Evolutionary conservation across 2,797 vertebrate species (phyloP), one percentile per base, ranked within the genome.

Genomic region (Danio kyathit): DNA sequence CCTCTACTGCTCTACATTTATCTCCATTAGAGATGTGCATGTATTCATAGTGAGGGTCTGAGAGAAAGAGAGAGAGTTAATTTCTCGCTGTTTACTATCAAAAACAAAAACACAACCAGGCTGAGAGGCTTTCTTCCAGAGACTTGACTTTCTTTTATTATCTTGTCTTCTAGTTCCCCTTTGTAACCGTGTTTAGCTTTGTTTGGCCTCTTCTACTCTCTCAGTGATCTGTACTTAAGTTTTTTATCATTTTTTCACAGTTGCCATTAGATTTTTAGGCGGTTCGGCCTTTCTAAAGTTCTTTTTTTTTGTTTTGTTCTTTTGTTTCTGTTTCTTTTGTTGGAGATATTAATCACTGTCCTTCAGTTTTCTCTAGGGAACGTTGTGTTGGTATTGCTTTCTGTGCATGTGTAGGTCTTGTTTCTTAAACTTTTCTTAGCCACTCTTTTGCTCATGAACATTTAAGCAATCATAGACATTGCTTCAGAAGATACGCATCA

Each of bases 21-120:
- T 84, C 83, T 83, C 78, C 74, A 81, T 83, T 85, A 83, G 65
- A 81, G 46, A 76, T 81, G 70, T 66, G 78, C 38, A 57, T 70
- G 70, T 84, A 79, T 83, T 81, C 84, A 78, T 73, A 81, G 77
- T 72, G 66, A 70, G 65, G 65, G 73, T 78, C 81, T 79, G 63
- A 49, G 64, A 71, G 65, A 59, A 48, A 51, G 16, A 13, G 66
- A 73, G 38, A 56, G 70, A 12, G 49, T 64, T 70, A 69, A 57
- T 29, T 51, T 49, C 41, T 21, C 5, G 43, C 40, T 80, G 51
- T 76, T 82, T 73, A 52, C 17, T 41, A 46, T 80, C 43, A 51
- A 75, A 61, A 5, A 61, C 43, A 43, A 21, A 76, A 21, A 71
- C 56, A 51, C 1, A 80, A 17, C 38, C 17, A 66, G 60, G 38